A percentile compares a stretch with the other conserved stretches of the same genome.
Evolutionary conservation across 2,113 vertebrate genomes (phyloP).

Genomic region (Anoplopoma fimbria): DNA sequence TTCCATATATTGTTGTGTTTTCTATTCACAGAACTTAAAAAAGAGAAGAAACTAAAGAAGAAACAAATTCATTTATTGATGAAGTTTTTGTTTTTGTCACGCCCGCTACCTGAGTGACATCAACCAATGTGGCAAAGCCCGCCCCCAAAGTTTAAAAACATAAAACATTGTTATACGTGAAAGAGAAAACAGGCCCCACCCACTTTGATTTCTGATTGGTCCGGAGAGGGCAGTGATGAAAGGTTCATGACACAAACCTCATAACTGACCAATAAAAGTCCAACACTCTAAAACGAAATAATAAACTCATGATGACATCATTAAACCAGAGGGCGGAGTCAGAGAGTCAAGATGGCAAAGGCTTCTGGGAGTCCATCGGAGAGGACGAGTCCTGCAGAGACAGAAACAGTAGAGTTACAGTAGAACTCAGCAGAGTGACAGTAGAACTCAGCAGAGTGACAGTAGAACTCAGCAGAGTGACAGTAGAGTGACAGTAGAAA

Average conservation of each 20-base stretch:
- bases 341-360: constrained; percentile 68
- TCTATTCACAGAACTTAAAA: neutral
- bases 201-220: constrained; percentile 51
- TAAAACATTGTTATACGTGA: neutral
- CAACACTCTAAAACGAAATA: constrained; percentile 22
- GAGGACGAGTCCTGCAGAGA: constrained; percentile 68
- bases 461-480: no score
- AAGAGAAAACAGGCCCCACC: neutral
- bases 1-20: no score
- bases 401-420: neutral
- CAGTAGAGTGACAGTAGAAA: no score
- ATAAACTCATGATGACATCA: constrained; percentile 7
- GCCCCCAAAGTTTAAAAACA: constrained; percentile 6
- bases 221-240: constrained; percentile 32
- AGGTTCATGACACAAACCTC: constrained; percentile 11
- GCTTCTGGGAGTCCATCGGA: constrained; percentile 65
- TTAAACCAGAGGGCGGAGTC: constrained; percentile 14
- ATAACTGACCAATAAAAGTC: constrained; percentile 4
- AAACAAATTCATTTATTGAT: constrained; percentile 12
- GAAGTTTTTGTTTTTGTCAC: constrained; percentile 63
- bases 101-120: constrained; percentile 40
- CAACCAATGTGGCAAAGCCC: constrained; percentile 35
- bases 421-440: no score
- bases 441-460: neutral
- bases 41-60: neutral